Evolutionary conservation across 2,888 invertebrate species (phyloP).

Genomic region (Eudemis profundana): DNA sequence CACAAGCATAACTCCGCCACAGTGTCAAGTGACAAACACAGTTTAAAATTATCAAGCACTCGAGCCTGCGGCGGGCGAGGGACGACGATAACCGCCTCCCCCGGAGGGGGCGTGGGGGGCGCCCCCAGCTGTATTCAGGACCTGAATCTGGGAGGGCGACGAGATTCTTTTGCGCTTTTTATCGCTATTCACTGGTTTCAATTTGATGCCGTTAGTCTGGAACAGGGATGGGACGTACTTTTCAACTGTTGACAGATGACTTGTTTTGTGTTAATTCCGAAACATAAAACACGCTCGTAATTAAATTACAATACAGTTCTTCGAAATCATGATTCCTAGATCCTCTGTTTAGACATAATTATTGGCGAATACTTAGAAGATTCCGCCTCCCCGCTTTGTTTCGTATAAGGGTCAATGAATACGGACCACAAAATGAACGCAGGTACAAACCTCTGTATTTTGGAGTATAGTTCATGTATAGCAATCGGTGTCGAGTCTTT

Average conservation of each 20-base stretch:
- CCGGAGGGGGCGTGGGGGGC: background rate
- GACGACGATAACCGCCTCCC: background rate
- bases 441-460: no score
- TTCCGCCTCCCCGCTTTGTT: no score
- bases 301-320: no score
- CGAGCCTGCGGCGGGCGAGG: slow-evolving; percentile 46
- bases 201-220: background rate
- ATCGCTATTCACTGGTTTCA: slow-evolving; percentile 18
- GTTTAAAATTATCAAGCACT: slow-evolving; percentile 45
- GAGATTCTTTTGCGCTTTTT: slow-evolving; percentile 33
- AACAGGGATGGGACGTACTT: background rate
- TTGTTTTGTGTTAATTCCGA: no score
- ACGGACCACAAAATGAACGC: no score
- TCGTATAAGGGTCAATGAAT: no score
- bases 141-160: slow-evolving; percentile 25
- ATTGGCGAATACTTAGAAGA: no score
- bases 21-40: slow-evolving; percentile 24
- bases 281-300: no score
- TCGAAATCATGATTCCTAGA: no score
- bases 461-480: no score
- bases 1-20: background rate
- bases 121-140: slow-evolving; percentile 11
- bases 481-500: no score
- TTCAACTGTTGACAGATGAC: background rate
- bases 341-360: no score